Conservation (phyloP, 2,888 invertebrate species). For the Andrena haemorrhoa region DNA sequence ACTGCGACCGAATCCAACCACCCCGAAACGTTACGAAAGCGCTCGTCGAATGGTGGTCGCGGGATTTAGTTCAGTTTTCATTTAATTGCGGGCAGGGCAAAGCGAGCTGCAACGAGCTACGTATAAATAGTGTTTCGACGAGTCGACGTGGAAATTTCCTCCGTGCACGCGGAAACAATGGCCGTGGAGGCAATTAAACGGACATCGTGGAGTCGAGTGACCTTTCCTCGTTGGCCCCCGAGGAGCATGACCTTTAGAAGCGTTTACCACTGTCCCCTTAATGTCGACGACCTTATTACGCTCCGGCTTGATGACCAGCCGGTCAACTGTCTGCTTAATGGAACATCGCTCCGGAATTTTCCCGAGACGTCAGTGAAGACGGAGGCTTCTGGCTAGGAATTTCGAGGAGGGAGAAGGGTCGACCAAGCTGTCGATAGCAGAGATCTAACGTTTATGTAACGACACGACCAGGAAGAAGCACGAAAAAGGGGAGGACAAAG, state of each 20-base stretch:
- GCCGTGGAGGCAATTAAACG: constrained; percentile 44
- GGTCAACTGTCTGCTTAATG: constrained; percentile 4
- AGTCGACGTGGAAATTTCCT: neutral
- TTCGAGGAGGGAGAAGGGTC: constrained; percentile 5
- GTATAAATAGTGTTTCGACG: constrained; percentile 6
- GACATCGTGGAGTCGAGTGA: constrained; percentile 56
- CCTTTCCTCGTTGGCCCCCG: constrained; percentile 63
- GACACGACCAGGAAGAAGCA: constrained; percentile 26
- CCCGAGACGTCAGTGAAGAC: neutral
- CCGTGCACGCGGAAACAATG: constrained; percentile 12
- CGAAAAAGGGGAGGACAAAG: constrained; percentile 18
- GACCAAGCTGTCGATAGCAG: constrained; percentile 68
- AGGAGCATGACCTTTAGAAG: constrained; percentile 60
- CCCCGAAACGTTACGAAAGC: neutral
- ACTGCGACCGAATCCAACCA: neutral
- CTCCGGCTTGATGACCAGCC: constrained; percentile 15
- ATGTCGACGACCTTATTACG: constrained; percentile 47
- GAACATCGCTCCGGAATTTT: neutral
- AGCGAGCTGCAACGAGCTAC: neutral
- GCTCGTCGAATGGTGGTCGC: neutral
- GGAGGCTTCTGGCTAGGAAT: neutral
- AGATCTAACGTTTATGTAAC: constrained; percentile 52
- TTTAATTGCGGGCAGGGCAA: neutral
- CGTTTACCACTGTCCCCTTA: constrained; percentile 55
- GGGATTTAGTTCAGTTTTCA: neutral